Evolutionary conservation across 1,140 invertebrate species (phyloP).

Genomic region (Anthonomus grandis): DNA sequence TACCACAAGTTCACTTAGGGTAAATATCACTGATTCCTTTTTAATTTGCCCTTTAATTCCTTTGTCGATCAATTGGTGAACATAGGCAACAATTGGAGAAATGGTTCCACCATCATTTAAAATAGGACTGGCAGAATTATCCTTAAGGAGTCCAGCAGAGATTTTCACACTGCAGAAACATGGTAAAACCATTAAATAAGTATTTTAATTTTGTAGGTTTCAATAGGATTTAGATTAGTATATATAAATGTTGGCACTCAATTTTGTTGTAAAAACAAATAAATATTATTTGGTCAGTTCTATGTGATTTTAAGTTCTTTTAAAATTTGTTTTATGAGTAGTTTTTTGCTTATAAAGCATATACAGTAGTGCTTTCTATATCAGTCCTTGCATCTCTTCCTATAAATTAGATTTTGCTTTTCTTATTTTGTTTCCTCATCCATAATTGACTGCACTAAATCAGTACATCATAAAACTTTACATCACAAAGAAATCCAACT

Average conservation of each 20-base stretch:
- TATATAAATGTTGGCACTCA: too few species aligned
- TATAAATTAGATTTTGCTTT: too few species aligned
- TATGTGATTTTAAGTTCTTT: too few species aligned
- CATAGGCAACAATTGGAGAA: constrained; percentile 53
- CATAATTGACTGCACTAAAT: too few species aligned
- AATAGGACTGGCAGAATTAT: constrained; percentile 54
- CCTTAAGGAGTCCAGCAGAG: constrained; percentile 54
- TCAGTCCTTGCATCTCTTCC: too few species aligned
- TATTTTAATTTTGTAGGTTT: not conserved
- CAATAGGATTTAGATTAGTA: not conserved
- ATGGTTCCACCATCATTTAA: constrained; percentile 54
- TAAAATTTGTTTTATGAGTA: too few species aligned
- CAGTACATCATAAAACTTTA: too few species aligned
- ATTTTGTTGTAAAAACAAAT: too few species aligned
- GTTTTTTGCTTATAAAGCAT: too few species aligned
- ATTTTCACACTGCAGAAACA: constrained; percentile 53
- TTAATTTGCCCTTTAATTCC: constrained; percentile 66
- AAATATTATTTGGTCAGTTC: constrained; percentile 5
- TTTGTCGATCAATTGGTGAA: constrained; percentile 64
- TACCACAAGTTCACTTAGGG: constrained; percentile 67
- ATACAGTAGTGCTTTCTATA: too few species aligned
- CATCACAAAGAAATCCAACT: too few species aligned
- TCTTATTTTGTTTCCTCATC: too few species aligned
- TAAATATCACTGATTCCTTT: constrained; percentile 65
- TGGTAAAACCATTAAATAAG: not conserved